These are phyloP conservation scores for Lophotriccus pileatus DNA, from an alignment of 2,797 vertebrate species.

Conservation along the genomic window DNA sequence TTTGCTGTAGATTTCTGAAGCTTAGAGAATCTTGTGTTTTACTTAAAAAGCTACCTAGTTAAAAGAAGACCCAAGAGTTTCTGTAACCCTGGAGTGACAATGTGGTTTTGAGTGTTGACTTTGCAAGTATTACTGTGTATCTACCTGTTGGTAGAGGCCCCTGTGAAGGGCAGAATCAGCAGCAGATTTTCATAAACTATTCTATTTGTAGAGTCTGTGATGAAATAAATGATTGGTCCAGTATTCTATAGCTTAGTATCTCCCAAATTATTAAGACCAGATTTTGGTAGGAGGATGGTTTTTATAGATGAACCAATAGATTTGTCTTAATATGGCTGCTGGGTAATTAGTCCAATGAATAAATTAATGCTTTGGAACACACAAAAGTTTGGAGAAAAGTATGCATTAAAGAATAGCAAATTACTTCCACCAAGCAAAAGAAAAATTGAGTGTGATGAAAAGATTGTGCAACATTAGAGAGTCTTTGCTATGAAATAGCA, in stretches of 20 bases:
- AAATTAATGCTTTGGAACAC: not conserved
- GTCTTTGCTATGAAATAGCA: not conserved
- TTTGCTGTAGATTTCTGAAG: conserved; percentile 58
- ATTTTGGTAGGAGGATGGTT: not conserved
- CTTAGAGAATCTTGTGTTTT: conserved; percentile 50
- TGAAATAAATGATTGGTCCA: not conserved
- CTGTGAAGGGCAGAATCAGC: not conserved
- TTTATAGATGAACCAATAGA: not conserved
- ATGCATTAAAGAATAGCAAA: not conserved
- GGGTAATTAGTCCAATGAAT: not conserved
- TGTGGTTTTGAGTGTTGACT: conserved; percentile 34
- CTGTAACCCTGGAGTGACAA: conserved; percentile 22
- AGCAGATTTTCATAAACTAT: not conserved
- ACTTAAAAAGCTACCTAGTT: conserved; percentile 29
- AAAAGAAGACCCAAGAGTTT: conserved; percentile 6
- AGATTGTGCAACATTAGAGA: not conserved
- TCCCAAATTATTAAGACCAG: not conserved
- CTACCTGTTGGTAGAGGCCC: not conserved
- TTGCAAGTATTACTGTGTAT: conserved; percentile 50
- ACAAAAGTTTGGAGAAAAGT: not conserved
- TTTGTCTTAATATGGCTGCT: not conserved
- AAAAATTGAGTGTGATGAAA: not conserved
- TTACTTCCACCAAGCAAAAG: not conserved
- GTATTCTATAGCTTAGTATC: not conserved
- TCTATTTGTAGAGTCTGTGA: not conserved